These are phyloP conservation scores for Torymus texanus DNA, from an alignment of 2,888 invertebrate species.

Conservation along the genomic window DNA sequence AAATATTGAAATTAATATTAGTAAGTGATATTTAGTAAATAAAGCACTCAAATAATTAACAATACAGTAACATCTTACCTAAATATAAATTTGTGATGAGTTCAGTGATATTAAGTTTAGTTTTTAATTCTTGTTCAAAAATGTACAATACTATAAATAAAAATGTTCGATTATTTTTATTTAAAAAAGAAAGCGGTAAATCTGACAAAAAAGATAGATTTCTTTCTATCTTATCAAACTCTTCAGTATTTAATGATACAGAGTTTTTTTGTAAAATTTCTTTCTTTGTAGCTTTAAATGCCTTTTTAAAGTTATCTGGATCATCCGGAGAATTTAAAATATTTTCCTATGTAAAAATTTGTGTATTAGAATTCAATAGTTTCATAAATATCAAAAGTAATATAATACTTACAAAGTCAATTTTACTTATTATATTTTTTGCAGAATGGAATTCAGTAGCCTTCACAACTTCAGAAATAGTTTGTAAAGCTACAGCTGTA, in stretches of 20 bases:
- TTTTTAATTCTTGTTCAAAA: slow-evolving; percentile 61
- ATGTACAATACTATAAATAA: slow-evolving; percentile 63
- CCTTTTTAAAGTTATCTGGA: slow-evolving; percentile 50
- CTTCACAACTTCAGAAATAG: slow-evolving; percentile 58
- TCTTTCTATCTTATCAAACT: slow-evolving; percentile 48
- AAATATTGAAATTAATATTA: slow-evolving; percentile 15
- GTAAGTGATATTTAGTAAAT: neutral
- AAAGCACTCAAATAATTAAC: slow-evolving; percentile 1
- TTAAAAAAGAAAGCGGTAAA: slow-evolving; percentile 63
- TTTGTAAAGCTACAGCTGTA: slow-evolving; percentile 59
- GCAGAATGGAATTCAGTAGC: slow-evolving; percentile 51
- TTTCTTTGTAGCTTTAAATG: slow-evolving; percentile 59
- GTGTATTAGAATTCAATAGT: slow-evolving; percentile 14
- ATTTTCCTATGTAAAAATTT: slow-evolving; percentile 38
- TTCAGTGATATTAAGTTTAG: slow-evolving; percentile 44
- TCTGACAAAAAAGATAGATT: slow-evolving; percentile 59
- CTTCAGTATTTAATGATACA: slow-evolving; percentile 52
- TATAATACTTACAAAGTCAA: slow-evolving; percentile 59
- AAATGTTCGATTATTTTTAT: slow-evolving; percentile 59
- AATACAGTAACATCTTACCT: slow-evolving; percentile 59
- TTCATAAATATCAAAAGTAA: slow-evolving; percentile 10
- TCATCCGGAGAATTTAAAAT: slow-evolving; percentile 53
- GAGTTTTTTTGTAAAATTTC: slow-evolving; percentile 59
- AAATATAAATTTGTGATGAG: slow-evolving; percentile 61
- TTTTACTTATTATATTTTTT: slow-evolving; percentile 58